Conservation (phyloP, 2,113 vertebrate genomes). For the Pyrgilauda ruficollis region DNA sequence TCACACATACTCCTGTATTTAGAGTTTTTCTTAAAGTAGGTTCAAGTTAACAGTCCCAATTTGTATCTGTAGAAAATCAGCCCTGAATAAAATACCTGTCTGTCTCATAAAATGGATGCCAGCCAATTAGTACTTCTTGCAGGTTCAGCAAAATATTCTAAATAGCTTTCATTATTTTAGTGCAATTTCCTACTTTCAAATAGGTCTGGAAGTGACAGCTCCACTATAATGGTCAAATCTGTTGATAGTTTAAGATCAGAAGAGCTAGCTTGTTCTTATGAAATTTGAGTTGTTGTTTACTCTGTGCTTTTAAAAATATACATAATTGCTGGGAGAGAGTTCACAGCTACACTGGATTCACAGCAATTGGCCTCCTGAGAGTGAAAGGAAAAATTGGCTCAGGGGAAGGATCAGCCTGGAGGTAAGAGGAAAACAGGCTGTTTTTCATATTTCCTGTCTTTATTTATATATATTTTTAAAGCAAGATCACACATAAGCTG, state of each 20-base stretch:
- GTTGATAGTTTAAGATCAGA: neutral
- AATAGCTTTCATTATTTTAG: neutral
- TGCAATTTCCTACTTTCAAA: neutral
- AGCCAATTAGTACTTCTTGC: neutral
- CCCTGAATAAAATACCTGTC: neutral
- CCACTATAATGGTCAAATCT: accelerated
- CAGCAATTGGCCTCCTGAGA: neutral
- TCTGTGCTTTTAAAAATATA: slow-evolving; percentile 13
- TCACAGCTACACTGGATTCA: neutral
- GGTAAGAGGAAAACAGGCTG: neutral
- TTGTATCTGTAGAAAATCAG: neutral
- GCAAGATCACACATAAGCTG: neutral
- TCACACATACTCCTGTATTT: neutral
- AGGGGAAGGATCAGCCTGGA: neutral
- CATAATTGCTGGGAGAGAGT: neutral
- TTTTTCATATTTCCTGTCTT: neutral
- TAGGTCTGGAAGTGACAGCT: neutral
- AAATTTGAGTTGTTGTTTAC: neutral
- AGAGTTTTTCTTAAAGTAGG: neutral
- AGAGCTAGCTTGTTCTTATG: neutral
- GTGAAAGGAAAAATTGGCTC: neutral
- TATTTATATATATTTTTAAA: neutral
- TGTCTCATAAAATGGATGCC: neutral
- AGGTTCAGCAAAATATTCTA: neutral
- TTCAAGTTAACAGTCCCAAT: neutral